Percentiles rank a stretch among this genome's conserved stretches.
These are phyloP conservation scores for Zaprionus africanus DNA, from an alignment of 1,140 invertebrate species.

Conservation along the genomic window DNA sequence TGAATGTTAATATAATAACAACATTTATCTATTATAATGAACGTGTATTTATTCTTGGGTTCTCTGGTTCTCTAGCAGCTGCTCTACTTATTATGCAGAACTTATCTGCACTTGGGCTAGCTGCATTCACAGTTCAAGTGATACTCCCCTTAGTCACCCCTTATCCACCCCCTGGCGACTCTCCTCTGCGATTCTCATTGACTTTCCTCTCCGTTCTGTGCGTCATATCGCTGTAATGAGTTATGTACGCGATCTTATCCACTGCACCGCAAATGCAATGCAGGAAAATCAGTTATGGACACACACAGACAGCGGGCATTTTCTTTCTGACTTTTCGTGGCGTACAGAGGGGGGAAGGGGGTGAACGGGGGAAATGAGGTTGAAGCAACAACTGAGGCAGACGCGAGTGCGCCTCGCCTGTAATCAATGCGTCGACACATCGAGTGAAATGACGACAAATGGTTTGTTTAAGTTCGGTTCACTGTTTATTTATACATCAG, in stretches of 20 bases:
- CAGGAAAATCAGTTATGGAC: constrained; percentile 62
- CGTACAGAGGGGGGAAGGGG: background rate
- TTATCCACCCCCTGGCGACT: background rate
- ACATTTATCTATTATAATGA: constrained; percentile 1
- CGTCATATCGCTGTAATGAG: constrained; percentile 78
- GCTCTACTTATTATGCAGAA: background rate
- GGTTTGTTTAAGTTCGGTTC: constrained; percentile 76
- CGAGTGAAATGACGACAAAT: constrained; percentile 54
- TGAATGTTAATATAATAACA: background rate
- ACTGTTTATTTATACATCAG: constrained; percentile 76
- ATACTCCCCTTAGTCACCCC: background rate
- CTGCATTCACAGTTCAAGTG: constrained; percentile 18
- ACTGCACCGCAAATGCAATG: constrained; percentile 41
- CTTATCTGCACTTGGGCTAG: background rate
- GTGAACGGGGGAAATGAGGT: background rate
- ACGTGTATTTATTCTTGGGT: background rate
- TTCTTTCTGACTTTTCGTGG: constrained; percentile 34
- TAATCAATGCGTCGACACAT: constrained; percentile 79
- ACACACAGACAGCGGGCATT: constrained; percentile 15
- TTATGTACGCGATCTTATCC: constrained; percentile 82
- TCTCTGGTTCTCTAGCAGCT: background rate
- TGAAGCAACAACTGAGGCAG: constrained; percentile 35
- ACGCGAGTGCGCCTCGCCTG: constrained; percentile 61
- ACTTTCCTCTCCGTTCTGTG: background rate
- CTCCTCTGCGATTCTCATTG: background rate